Evolutionary conservation across 2,113 vertebrate genomes (phyloP), one percentile per base, ranked within the genome.

Genomic region (Podarcis raffonei): DNA sequence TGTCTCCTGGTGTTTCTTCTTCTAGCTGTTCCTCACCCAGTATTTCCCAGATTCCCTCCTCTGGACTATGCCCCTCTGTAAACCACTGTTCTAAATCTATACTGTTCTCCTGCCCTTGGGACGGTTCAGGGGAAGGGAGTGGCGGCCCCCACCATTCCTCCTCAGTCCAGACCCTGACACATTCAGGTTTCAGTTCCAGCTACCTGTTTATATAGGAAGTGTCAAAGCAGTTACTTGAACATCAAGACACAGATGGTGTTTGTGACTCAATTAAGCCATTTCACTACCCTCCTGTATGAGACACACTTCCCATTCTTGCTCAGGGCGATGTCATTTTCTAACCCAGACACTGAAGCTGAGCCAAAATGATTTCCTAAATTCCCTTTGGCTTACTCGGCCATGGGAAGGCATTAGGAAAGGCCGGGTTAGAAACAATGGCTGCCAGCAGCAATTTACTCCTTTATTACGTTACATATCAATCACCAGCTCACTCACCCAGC

Each of bases 101-200:
- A 53, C 48, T 12, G 48, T 53, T 1, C 48, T 53, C 11, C 48
- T 12, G 48, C 48, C 48, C 48, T 53, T 0, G 48, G 48, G 11
- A 53, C 9, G 11, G 48, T 53, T 53, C 48, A 53, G 48, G 48
- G 48, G 48, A 53, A 53, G 9, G 48, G 48, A 1, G 48, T 48
- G 48, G 48, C 0, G 48, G 11, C 48, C 48, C 9, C 48, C 48
- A 53, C 48, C 11, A 53, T 53, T 53, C 48, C 48, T 53, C 11
- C 48, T 53, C 11, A 53, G 48, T 53, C 48, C 48, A 53, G 48
- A 53, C 48, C 48, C 48, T 53, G 48, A 53, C 48, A 77, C n/a
- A 87, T 94, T 85, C 82, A 72, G 86, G 39, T 86, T 92, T 92
- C 87, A 83, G 85, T 84, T 93, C 94, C 62, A 78, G 71, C 81